These are phyloP conservation scores for Metallyticus violacea DNA, from an alignment of 2,888 invertebrate genomes.

Conservation along the genomic window DNA sequence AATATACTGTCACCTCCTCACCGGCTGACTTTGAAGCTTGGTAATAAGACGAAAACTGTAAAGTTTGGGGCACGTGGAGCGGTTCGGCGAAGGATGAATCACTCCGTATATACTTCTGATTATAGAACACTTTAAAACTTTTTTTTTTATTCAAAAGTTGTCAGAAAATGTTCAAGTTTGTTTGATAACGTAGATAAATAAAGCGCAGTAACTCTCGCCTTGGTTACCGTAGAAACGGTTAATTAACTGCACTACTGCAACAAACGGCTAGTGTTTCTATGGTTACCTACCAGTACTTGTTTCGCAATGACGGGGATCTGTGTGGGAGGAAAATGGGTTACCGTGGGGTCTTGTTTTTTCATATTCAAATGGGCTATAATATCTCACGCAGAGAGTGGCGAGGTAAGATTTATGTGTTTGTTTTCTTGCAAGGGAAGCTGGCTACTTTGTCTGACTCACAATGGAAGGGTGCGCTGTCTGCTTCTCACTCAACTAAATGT, in stretches of 20 bases:
- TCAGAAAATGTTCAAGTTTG: too few species aligned
- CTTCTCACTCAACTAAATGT: background rate
- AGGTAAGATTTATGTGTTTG: background rate
- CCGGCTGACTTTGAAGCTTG: too few species aligned
- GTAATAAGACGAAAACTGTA: too few species aligned
- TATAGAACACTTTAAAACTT: too few species aligned
- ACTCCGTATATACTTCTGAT: too few species aligned
- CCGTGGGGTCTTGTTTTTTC: background rate
- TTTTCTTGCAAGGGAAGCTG: background rate
- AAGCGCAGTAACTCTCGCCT: too few species aligned
- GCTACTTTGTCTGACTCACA: background rate
- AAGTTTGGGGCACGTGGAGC: too few species aligned
- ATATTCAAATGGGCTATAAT: background rate
- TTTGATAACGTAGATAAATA: too few species aligned
- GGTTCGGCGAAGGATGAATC: too few species aligned
- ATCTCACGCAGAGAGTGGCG: background rate
- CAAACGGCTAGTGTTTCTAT: too few species aligned
- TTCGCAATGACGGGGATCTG: background rate
- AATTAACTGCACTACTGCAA: background rate
- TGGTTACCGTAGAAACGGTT: background rate
- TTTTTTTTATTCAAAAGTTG: too few species aligned
- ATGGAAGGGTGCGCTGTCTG: background rate
- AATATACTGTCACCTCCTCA: too few species aligned
- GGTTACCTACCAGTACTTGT: background rate
- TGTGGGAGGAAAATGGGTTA: background rate